Conservation (phyloP, 2,888 invertebrate species). For the Mechanitis messenoides region DNA sequence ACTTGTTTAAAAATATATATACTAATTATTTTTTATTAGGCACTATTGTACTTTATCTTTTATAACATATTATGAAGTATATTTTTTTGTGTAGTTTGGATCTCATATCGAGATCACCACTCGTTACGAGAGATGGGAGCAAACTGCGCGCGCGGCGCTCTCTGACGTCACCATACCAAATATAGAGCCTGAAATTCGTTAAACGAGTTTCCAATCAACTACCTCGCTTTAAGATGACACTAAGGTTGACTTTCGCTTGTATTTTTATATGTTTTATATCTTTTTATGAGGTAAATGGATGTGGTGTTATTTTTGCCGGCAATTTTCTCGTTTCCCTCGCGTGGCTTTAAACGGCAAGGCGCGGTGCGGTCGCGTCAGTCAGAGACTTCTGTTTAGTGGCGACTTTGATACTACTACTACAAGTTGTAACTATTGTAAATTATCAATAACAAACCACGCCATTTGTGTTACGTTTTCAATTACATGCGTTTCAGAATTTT, state of each 20-base stretch:
- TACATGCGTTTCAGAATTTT: neutral
- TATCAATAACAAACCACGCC: conserved; percentile 16
- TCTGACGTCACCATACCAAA: conserved; percentile 64
- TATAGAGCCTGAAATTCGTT: conserved; percentile 48
- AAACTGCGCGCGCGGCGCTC: conserved; percentile 59
- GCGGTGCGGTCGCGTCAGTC: conserved; percentile 40
- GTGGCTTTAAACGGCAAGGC: conserved; percentile 72
- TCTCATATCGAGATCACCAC: conserved; percentile 42
- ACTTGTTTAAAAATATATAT: neutral
- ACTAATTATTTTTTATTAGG: conserved; percentile 9
- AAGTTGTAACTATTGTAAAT: neutral
- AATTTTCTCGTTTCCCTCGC: conserved; percentile 64
- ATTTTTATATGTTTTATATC: conserved; percentile 31
- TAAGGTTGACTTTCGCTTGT: conserved; percentile 38
- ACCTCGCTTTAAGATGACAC: conserved; percentile 6
- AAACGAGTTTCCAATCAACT: conserved; percentile 38
- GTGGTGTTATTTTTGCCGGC: conserved; percentile 72
- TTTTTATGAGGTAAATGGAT: conserved; percentile 49
- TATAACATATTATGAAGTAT: conserved; percentile 18
- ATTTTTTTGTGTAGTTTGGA: conserved; percentile 22
- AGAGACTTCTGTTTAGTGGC: conserved; percentile 54
- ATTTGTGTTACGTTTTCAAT: conserved; percentile 16
- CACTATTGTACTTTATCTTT: conserved; percentile 14
- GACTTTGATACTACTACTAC: conserved; percentile 9
- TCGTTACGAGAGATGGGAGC: conserved; percentile 55